Evolutionary conservation across 2,797 vertebrate genomes (phyloP).

Genomic region (Phoxinus dragarum): DNA sequence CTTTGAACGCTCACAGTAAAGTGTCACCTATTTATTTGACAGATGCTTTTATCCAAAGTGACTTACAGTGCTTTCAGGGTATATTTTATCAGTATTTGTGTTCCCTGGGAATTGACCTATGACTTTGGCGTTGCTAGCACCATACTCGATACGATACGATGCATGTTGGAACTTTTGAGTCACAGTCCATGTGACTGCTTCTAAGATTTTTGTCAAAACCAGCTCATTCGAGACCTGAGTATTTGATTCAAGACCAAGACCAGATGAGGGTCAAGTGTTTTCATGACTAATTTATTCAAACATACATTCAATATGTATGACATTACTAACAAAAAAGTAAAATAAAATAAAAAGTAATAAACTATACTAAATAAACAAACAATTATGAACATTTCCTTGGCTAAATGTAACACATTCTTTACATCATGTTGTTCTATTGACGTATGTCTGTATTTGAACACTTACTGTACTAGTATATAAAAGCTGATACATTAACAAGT

Average conservation of each 20-base stretch:
- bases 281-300: neutral
- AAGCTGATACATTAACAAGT: neutral
- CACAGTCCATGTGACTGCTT: neutral
- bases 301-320: neutral
- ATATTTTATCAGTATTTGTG: neutral
- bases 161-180: neutral
- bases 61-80: conserved; percentile 12
- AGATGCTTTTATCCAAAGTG: conserved; percentile 12
- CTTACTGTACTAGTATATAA: neutral
- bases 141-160: neutral
- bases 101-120: neutral
- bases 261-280: neutral
- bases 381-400: neutral
- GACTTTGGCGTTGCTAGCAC: neutral
- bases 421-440: neutral
- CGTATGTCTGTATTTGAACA: neutral
- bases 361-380: neutral
- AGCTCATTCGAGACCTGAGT: neutral
- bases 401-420: neutral
- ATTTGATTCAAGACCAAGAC: neutral
- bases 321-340: neutral
- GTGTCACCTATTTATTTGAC: neutral
- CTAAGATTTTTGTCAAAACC: neutral
- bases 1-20: neutral
- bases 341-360: no score